Evolutionary conservation across 2,797 vertebrate genomes (phyloP), one percentile per base, ranked within the genome.

Genomic region (Philypnodon macrostomus): DNA sequence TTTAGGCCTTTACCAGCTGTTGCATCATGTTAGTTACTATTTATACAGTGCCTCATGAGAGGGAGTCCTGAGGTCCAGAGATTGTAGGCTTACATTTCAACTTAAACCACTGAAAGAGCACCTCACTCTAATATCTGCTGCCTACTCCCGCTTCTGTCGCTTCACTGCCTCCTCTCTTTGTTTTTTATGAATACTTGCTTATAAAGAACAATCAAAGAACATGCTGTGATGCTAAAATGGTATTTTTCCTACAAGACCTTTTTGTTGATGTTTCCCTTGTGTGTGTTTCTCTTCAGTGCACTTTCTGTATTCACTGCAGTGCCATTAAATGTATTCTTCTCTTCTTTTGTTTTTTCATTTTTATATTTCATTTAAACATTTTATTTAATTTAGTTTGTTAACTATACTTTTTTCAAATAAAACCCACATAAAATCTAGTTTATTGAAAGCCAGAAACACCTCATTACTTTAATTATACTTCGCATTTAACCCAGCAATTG

Each of bases 251-350:
- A 64, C 58, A 69, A 35, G 58, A 63, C 56, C 79, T 87, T 87
- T 77, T 77, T 83, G 71, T 79, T 82, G 26, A 29, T 66, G 33
- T 77, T 74, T 83, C 83, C 76, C 69, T 59, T 79, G 62, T 81
- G 67, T 91, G 81, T 91, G 77, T 87, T 82, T 83, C 85, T 88
- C 88, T 87, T 82, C 86, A 84, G 77, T 85, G 84, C 79, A 85
- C 76, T 90, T 85, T 85, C 91, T 95, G 86, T 93, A 88, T 85
- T 85, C 75, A 90, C 88, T 87, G 85, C 90, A 88, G 79, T 91
- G 75, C 79, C 84, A 98, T 95, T 98, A 98, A 97, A 75, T 75
- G 64, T 82, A 58, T 26, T 85, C 90, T 83, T 88, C 85, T 90
- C 90, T 83, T 85, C 82, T 79, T 83, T 16, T 85, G 69, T 41